Conservation (phyloP, 2,797 vertebrate species). For the Pseudomugil tenellus region DNA sequence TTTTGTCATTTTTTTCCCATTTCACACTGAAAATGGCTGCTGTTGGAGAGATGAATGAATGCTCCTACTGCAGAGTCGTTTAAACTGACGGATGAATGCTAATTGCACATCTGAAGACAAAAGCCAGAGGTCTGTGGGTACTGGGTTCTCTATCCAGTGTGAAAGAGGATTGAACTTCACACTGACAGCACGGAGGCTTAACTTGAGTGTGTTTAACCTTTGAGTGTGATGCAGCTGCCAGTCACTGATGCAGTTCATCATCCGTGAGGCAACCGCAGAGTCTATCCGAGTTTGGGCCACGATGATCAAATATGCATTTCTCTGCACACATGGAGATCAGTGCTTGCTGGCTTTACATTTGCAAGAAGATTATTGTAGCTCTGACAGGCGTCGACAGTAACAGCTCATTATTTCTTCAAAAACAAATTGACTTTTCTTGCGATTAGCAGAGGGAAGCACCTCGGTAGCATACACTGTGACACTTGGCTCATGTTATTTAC, state of each 20-base stretch:
- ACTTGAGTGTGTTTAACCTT: constrained; percentile 1
- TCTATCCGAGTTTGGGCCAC: too few relatives aligned
- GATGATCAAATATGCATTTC: not conserved
- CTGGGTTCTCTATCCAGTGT: not conserved
- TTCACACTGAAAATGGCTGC: constrained; percentile 2
- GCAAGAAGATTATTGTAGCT: constrained; percentile 1
- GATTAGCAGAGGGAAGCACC: not conserved
- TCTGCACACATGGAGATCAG: not conserved
- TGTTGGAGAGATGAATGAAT: constrained; percentile 4
- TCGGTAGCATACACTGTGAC: too few relatives aligned
- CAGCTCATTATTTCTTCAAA: constrained; percentile 1
- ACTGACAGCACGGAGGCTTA: not conserved
- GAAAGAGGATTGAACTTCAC: constrained; percentile 1
- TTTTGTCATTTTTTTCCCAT: constrained; percentile 2
- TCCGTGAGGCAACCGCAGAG: not conserved
- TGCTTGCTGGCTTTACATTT: constrained; percentile 7
- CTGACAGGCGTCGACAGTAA: constrained; percentile 5
- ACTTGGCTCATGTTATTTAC: too few relatives aligned
- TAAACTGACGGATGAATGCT: constrained; percentile 11
- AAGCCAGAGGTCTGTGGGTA: constrained; percentile 13
- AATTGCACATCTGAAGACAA: not conserved
- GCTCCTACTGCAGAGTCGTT: constrained; percentile 1
- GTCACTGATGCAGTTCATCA: not conserved
- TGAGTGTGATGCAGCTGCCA: not conserved
- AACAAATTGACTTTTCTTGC: not conserved